Base-by-base conservation (phyloP, 2,888 invertebrate genomes). In the Sphaerophoria rueppellii region DNA sequence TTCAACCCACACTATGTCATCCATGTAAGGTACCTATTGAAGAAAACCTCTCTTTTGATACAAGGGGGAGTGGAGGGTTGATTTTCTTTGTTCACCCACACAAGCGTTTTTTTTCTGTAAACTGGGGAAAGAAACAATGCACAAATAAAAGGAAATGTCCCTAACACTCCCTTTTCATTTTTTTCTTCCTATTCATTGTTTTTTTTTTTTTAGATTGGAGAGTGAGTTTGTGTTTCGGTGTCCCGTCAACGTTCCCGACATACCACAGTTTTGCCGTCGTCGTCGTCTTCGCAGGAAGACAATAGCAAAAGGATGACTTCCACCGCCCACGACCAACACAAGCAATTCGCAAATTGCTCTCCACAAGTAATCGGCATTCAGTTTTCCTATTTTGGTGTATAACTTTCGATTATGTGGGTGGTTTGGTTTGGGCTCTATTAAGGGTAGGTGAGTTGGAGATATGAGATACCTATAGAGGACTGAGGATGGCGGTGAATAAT, bases 321-420 rank as follows among this genome's bases (percentile, higher is more conserved):
- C 35, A 67, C 67, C 80, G 70, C 73, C 85, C 85, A 85, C 81
- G 37, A 81, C 81, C 81, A 65, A 85, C 81, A 81, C 14, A 73
- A 54, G 81, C 76, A 85, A 85, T 83, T 76, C 80, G 70, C 75
- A 85, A 73, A 81, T 77, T 81, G 81, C 85, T 85, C 61, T 73
- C 76, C 85, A 77, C 85, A 81, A 85, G 80, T 83, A 83, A 80
- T 74, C 75, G 75, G 75, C 75, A 83, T 83, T 83, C 83, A 80
- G 61, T 83, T 80, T 83, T 80, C 48, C 83, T 83, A 75, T 79
- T 83, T 83, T 50, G 69, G 69, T 73, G 85, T 85, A 81, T 77
- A 85, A 85, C 81, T 81, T 76, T 85, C 85, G 85, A 81, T 81
- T 81, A 77, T 65, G 81, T 85, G 72, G 75, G 81, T 58, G 81